Conservation (phyloP, 2,888 invertebrate species). For the Andrena hattorfiana region DNA sequence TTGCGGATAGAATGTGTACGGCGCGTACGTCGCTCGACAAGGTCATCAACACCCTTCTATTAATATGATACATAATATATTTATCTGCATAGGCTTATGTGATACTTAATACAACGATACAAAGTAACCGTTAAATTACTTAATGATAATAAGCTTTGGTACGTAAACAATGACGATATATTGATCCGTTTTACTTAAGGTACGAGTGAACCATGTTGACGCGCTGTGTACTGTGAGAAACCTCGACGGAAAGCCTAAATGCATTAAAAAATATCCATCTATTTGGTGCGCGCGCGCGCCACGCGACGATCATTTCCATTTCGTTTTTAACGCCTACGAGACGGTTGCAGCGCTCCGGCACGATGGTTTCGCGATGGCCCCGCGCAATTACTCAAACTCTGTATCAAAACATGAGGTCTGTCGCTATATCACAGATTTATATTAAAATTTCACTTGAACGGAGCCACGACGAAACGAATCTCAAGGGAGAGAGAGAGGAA, state of each 20-base stretch:
- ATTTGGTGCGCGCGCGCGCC: conserved; percentile 70
- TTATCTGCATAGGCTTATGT: conserved; percentile 80
- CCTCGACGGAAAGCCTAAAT: conserved; percentile 66
- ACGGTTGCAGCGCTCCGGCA: conserved; percentile 38
- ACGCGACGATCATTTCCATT: conserved; percentile 62
- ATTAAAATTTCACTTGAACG: conserved; percentile 75
- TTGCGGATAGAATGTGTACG: conserved; percentile 10
- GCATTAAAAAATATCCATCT: conserved; percentile 68
- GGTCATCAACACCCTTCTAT: conserved; percentile 28
- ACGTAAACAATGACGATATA: conserved; percentile 83
- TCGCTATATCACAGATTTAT: conserved; percentile 83
- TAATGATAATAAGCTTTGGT: conserved; percentile 85
- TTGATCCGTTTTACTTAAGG: conserved; percentile 70
- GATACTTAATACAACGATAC: conserved; percentile 83
- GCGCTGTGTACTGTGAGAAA: conserved; percentile 60
- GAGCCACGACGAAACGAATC: conserved; percentile 69
- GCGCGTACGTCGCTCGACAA: conserved; percentile 19
- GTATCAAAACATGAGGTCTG: conserved; percentile 78
- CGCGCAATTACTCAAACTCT: conserved; percentile 66
- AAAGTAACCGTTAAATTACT: conserved; percentile 84
- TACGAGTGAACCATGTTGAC: conserved; percentile 71
- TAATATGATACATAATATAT: conserved; percentile 82
- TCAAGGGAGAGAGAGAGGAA: conserved; percentile 13
- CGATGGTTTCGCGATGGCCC: conserved; percentile 52
- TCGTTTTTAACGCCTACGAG: conserved; percentile 44